Conservation (phyloP, 2,888 invertebrate genomes). For the Agrilus mali region DNA sequence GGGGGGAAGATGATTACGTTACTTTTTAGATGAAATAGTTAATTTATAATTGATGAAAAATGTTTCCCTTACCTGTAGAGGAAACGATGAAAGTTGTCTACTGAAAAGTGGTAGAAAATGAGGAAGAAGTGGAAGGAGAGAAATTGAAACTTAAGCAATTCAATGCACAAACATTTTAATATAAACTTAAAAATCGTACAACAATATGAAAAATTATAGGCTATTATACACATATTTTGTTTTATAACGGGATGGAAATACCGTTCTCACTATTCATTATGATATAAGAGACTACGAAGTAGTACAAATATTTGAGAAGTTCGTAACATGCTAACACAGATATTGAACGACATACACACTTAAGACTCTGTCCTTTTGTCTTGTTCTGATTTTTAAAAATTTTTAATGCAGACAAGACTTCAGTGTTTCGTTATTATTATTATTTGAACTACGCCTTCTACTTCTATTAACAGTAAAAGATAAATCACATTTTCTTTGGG, state of each 20-base stretch:
- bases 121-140: slow-evolving; percentile 6
- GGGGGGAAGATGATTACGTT: too few species aligned
- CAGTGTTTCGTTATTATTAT: neutral
- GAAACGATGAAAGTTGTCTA: too few species aligned
- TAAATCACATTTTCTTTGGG: slow-evolving; percentile 33
- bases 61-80: too few species aligned
- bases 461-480: slow-evolving; percentile 21
- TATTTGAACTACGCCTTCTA: slow-evolving; percentile 1
- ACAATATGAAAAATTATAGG: slow-evolving; percentile 80
- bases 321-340: slow-evolving; percentile 35
- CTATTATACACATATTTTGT: slow-evolving; percentile 51
- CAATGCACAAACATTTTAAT: slow-evolving; percentile 76
- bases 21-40: too few species aligned
- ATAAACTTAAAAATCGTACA: slow-evolving; percentile 79
- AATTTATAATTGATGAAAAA: too few species aligned
- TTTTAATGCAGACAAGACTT: slow-evolving; percentile 1
- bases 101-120: neutral
- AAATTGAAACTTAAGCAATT: slow-evolving; percentile 14
- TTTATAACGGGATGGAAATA: slow-evolving; percentile 54
- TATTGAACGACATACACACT: slow-evolving; percentile 32
- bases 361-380: slow-evolving; percentile 21
- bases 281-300: slow-evolving; percentile 26
- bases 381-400: slow-evolving; percentile 2
- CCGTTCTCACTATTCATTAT: slow-evolving; percentile 18
- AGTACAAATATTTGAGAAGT: slow-evolving; percentile 28